These are phyloP conservation scores for Anas flavirostris DNA, from an alignment of 2,797 vertebrate genomes.

Conservation along the genomic window DNA sequence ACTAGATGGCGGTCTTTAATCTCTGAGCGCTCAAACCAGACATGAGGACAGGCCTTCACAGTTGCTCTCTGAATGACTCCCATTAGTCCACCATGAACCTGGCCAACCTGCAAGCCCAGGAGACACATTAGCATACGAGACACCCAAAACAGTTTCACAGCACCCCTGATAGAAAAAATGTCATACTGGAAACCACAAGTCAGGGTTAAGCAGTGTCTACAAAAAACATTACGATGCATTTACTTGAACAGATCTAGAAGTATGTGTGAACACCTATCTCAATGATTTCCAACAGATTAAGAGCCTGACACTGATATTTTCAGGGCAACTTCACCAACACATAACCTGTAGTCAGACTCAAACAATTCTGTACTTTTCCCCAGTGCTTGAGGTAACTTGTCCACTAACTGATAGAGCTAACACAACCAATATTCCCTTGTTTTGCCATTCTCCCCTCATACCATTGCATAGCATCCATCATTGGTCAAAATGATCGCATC, in stretches of 20 bases:
- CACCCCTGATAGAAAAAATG: neutral
- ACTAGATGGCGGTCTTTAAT: conserved; percentile 93
- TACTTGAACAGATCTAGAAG: neutral
- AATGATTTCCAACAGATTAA: neutral
- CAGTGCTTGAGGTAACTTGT: neutral
- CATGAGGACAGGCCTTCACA: conserved; percentile 91
- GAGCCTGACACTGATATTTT: neutral
- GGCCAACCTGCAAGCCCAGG: conserved; percentile 87
- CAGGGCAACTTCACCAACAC: neutral
- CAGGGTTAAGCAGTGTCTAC: neutral
- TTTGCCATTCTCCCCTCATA: conserved; percentile 69
- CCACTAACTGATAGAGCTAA: neutral
- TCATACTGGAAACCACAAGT: neutral
- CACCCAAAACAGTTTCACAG: neutral
- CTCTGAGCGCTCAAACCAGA: conserved; percentile 97
- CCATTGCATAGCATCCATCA: conserved; percentile 97
- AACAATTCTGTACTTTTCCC: neutral
- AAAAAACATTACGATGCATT: neutral
- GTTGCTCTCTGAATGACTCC: conserved; percentile 94
- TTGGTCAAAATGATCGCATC: conserved; percentile 94
- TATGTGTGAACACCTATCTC: accelerated
- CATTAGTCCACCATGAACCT: conserved; percentile 92
- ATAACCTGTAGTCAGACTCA: neutral
- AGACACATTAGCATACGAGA: neutral
- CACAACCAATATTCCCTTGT: neutral